These are phyloP conservation scores for Archegozetes longisetosus DNA, from an alignment of 1,140 invertebrate genomes.

Conservation along the genomic window DNA sequence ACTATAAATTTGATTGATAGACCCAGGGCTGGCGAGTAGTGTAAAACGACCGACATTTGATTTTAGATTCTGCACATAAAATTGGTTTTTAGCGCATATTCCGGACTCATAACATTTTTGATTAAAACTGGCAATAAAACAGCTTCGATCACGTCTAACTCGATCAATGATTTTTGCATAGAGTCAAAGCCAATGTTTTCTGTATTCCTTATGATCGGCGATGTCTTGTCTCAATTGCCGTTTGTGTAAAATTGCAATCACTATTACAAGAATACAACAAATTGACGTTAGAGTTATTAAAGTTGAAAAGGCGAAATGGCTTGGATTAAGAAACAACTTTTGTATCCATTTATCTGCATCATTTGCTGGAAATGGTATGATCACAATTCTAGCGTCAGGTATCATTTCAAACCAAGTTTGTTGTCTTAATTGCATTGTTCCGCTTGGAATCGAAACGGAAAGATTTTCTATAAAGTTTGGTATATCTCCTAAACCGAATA, in stretches of 20 bases:
- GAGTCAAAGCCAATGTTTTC: slow-evolving; percentile 10
- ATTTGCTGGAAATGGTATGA: slow-evolving; percentile 68
- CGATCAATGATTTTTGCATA: no score
- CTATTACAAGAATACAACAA: slow-evolving; percentile 49
- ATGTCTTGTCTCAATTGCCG: slow-evolving; percentile 51
- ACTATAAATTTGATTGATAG: no score
- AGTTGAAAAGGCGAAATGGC: slow-evolving; percentile 77
- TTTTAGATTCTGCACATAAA: no score
- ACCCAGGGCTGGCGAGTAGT: no score
- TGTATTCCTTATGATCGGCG: slow-evolving; percentile 1
- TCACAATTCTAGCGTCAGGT: slow-evolving; percentile 90
- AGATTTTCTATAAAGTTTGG: slow-evolving; percentile 92
- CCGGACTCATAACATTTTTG: no score
- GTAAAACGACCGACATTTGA: no score
- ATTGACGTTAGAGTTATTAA: slow-evolving; percentile 72
- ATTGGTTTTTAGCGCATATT: no score
- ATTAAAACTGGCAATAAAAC: no score
- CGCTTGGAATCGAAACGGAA: slow-evolving; percentile 54
- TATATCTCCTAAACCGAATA: slow-evolving; percentile 86
- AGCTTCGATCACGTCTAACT: no score
- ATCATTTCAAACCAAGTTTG: slow-evolving; percentile 80
- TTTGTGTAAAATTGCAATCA: slow-evolving; percentile 52
- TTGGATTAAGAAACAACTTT: slow-evolving; percentile 89
- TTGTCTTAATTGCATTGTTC: slow-evolving; percentile 8
- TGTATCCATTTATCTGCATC: slow-evolving; percentile 69